A percentile compares a stretch with the other conserved stretches of the same genome.
Evolutionary conservation across 2,797 vertebrate species (phyloP).

Genomic region (Hemibagrus guttatus): DNA sequence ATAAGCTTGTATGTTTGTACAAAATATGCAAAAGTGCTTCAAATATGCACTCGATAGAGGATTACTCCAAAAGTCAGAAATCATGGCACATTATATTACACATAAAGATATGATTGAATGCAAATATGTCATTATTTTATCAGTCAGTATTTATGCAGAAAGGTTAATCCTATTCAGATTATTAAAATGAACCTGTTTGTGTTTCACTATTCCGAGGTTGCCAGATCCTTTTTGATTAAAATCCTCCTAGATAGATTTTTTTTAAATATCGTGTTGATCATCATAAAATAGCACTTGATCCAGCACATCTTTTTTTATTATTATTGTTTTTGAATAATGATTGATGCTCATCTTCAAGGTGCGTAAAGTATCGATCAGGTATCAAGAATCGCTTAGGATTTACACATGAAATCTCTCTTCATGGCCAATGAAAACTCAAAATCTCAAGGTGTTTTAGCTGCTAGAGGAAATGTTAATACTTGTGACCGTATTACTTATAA

Average conservation of each 20-base stretch:
- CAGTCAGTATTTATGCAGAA: no score
- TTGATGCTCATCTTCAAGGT: background rate
- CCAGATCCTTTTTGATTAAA: no score
- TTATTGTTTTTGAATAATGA: background rate
- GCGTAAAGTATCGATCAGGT: background rate
- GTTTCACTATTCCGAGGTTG: no score
- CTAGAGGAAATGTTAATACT: background rate
- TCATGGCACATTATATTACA: background rate
- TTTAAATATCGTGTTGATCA: background rate
- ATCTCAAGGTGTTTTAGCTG: background rate
- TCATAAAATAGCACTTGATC: background rate
- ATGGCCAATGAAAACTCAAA: no score
- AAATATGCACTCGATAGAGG: background rate
- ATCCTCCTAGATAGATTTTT: background rate
- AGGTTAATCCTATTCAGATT: no score
- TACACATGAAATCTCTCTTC: background rate
- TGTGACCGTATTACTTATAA: background rate
- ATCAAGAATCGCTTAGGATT: background rate
- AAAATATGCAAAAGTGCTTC: background rate
- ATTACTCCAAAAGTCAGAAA: background rate
- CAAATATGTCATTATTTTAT: no score
- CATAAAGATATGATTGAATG: background rate
- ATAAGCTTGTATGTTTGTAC: background rate
- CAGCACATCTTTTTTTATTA: background rate
- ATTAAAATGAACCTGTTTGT: no score